Conservation (phyloP, 2,113 vertebrate genomes). For the Notiomystis cincta region DNA sequence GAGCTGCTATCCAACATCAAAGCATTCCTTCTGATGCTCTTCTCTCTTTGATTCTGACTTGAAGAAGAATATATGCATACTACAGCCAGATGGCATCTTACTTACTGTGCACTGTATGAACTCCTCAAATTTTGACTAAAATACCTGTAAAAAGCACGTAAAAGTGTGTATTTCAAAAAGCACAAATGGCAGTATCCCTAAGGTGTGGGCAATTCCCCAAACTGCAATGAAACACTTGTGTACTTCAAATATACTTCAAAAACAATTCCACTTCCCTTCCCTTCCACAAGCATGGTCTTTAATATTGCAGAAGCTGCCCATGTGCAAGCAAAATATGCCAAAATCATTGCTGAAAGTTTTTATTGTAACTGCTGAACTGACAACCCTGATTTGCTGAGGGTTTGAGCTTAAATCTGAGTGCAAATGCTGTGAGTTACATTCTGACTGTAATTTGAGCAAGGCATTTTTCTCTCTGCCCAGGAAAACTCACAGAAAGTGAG, state of each 20-base stretch:
- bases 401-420: neutral
- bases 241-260: neutral
- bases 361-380: neutral
- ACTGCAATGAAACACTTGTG: neutral
- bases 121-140: neutral
- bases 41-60: slow-evolving; percentile 2
- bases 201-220: neutral
- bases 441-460: neutral
- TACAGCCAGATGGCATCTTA: neutral
- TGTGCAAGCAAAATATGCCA: neutral
- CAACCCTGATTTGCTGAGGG: neutral
- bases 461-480: neutral
- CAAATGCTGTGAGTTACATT: neutral
- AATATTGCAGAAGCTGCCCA: neutral
- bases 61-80: neutral
- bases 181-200: neutral
- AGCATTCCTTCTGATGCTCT: neutral
- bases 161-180: neutral
- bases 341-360: neutral
- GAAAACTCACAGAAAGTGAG: neutral
- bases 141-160: neutral
- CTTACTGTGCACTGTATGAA: neutral
- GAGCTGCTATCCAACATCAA: slow-evolving; percentile 9
- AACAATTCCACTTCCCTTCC: neutral
- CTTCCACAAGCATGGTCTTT: neutral